Percentiles rank a stretch among this genome's conserved stretches.
phyloP scores from a whole-genome alignment of 2,888 invertebrate species.

The Rapana venosa region DNA sequence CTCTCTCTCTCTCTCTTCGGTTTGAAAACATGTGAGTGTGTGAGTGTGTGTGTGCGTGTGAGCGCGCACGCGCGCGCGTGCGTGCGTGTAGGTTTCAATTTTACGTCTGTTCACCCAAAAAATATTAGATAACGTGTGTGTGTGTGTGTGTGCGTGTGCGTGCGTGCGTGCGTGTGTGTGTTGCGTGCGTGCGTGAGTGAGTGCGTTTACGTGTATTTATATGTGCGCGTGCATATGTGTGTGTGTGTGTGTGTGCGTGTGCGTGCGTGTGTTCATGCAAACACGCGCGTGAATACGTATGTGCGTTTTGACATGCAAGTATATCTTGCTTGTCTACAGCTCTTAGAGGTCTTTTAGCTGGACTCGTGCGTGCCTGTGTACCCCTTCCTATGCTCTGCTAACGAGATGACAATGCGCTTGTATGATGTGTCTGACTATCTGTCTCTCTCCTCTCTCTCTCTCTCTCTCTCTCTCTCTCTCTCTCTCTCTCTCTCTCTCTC shows the following conservation, averaged over 20 bases:
- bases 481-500: too few relatives aligned
- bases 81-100: too few relatives aligned
- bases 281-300: not conserved
- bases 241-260: conserved; percentile 17
- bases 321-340: too few relatives aligned
- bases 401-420: too few relatives aligned
- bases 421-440: not conserved
- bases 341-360: too few relatives aligned
- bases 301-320: not conserved
- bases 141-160: not conserved
- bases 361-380: not conserved
- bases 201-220: not conserved
- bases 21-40: too few relatives aligned
- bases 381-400: not conserved
- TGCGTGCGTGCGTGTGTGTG: conserved; percentile 18
- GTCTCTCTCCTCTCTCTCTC: conserved; percentile 22
- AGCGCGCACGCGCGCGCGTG: too few relatives aligned
- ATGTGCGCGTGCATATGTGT: not conserved
- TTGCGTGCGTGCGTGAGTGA: not conserved
- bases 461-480: not conserved
- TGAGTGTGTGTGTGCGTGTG: too few relatives aligned
- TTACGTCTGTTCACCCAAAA: too few relatives aligned
- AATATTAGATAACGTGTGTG: too few relatives aligned
- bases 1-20: not conserved
- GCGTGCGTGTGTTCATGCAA: not conserved